A percentile compares a stretch with the other conserved stretches of the same genome.
phyloP scores from a whole-genome alignment of 1,140 invertebrate genomes.

The Sitodiplosis mosellana region DNA sequence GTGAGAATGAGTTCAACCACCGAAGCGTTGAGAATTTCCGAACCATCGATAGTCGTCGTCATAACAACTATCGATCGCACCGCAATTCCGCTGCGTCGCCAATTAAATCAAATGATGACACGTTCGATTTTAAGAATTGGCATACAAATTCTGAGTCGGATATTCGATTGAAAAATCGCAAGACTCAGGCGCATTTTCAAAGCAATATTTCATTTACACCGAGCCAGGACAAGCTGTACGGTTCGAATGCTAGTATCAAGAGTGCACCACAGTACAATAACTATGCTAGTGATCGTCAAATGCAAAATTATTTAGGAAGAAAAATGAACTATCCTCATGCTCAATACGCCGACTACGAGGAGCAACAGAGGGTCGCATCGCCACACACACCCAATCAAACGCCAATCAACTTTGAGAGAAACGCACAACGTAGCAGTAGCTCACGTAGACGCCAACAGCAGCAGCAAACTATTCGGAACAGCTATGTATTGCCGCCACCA shows the following conservation, averaged over 20 bases:
- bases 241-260: conserved; percentile 26
- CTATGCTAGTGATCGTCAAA: conserved; percentile 7
- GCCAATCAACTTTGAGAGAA: no score
- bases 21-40: conserved; percentile 13
- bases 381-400: no score
- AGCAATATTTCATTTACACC: no score
- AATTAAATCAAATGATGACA: no score
- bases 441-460: conserved; percentile 2
- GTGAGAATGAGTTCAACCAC: conserved; percentile 14
- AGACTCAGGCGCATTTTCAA: no score
- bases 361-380: no score
- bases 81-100: no score
- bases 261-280: conserved; percentile 25
- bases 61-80: no score
- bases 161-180: conserved; percentile 15
- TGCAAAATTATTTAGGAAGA: conserved; percentile 1
- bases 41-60: no score
- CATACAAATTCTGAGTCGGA: conserved; percentile 24
- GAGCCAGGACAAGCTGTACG: conserved; percentile 19
- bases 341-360: no score
- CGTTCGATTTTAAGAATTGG: no score
- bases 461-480: conserved; percentile 7
- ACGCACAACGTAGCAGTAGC: not conserved
- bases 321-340: not conserved
- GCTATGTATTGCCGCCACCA: conserved; percentile 7